Evolutionary conservation across 2,888 invertebrate species (phyloP).

Genomic region (Drosophila kambysellisi): DNA sequence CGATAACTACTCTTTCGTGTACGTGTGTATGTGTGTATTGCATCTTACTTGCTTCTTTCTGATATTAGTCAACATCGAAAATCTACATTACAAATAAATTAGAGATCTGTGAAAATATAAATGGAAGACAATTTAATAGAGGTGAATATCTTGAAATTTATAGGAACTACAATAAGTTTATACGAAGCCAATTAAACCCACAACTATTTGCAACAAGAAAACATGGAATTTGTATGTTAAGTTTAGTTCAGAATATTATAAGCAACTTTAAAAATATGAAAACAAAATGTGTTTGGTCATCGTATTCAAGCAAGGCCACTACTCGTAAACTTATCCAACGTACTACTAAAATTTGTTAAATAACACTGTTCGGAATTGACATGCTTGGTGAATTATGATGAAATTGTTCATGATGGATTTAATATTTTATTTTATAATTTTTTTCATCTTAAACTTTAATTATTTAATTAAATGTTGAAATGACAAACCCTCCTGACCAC

Average conservation of each 20-base stretch:
- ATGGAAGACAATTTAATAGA: not conserved
- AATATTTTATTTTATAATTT: not conserved
- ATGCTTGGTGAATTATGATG: not conserved
- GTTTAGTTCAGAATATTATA: not conserved
- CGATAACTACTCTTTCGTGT: no score
- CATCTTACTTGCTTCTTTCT: not conserved
- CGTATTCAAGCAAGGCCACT: not conserved
- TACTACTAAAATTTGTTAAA: not conserved
- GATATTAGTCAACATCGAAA: not conserved
- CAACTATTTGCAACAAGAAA: not conserved
- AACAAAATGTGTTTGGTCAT: not conserved
- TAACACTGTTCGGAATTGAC: not conserved
- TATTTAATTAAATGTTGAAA: not conserved
- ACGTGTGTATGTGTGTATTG: no score
- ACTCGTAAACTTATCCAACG: not conserved
- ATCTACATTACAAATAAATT: not conserved
- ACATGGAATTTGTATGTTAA: not conserved
- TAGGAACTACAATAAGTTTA: no score
- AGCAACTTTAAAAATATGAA: not conserved
- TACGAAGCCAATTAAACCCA: not conserved
- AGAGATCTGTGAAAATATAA: not conserved
- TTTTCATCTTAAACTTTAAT: not conserved
- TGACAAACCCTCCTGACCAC: not conserved
- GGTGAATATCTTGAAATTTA: not conserved
- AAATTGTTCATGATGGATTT: not conserved